These are phyloP conservation scores for Hafferia zeledoni DNA, from an alignment of 2,797 vertebrate species.

Conservation along the genomic window DNA sequence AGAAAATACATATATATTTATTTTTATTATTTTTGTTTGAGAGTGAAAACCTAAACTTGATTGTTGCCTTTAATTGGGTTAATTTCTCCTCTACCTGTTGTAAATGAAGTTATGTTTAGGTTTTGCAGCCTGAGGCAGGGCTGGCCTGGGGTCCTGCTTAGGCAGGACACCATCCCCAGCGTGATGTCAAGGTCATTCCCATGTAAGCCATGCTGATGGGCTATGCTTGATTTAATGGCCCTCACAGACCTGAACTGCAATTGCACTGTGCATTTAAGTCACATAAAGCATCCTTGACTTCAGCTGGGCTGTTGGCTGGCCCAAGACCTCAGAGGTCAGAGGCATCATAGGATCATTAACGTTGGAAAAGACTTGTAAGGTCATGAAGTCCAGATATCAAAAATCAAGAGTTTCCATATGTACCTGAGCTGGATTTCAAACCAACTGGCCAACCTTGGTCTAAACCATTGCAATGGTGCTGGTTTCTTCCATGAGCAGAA, in stretches of 20 bases:
- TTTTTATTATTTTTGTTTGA: background rate
- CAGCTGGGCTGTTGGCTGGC: background rate
- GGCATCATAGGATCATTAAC: background rate
- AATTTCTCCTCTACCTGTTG: background rate
- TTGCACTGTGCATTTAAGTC: background rate
- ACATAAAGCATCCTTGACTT: rapidly evolving
- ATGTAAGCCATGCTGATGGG: background rate
- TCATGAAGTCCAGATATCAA: background rate
- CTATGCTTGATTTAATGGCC: background rate
- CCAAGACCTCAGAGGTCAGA: background rate
- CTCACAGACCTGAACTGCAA: background rate
- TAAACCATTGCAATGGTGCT: background rate
- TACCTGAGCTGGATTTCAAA: background rate
- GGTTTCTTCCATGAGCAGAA: background rate
- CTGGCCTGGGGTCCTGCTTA: background rate
- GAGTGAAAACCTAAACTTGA: background rate
- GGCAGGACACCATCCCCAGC: background rate
- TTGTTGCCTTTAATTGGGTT: background rate
- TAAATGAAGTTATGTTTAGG: background rate
- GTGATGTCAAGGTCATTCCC: background rate
- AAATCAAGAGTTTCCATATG: background rate
- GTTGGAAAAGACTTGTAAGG: background rate
- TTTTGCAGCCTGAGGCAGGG: background rate
- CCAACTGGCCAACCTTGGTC: background rate
- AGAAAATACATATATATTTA: background rate